Conservation (phyloP, 2,888 invertebrate genomes). For the Temnothorax unifasciatus region DNA sequence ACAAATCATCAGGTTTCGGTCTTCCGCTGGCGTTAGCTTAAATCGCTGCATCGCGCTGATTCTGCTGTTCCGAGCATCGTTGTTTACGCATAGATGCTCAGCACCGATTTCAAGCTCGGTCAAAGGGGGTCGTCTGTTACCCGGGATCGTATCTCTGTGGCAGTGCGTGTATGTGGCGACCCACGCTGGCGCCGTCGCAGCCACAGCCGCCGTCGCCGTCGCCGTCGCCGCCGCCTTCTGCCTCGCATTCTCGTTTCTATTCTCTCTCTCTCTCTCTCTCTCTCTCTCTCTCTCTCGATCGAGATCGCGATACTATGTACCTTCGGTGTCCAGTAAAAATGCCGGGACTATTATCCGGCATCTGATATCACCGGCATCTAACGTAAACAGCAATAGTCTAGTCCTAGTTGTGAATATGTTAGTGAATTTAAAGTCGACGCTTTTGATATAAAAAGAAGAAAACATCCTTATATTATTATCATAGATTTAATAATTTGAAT, state of each 20-base stretch:
- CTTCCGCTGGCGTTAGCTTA: conserved; percentile 1
- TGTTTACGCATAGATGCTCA: conserved; percentile 50
- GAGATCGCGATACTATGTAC: conserved; percentile 1
- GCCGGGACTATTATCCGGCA: conserved; percentile 1
- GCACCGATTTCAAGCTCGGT: conserved; percentile 75
- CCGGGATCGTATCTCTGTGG: conserved; percentile 59
- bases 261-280: conserved; percentile 53
- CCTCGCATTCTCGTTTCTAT: conserved; percentile 37
- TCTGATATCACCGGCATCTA: conserved; percentile 3
- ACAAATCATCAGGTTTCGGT: conserved; percentile 8
- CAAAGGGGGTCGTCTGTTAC: conserved; percentile 78
- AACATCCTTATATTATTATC: too few species aligned
- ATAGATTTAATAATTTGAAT: not conserved
- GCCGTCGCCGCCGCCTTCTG: conserved; percentile 10
- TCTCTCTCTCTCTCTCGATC: conserved; percentile 56
- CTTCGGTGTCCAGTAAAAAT: conserved; percentile 35
- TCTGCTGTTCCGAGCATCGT: conserved; percentile 23
- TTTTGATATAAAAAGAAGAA: not conserved
- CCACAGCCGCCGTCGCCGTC: conserved; percentile 29
- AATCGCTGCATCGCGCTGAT: conserved; percentile 28
- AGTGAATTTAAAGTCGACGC: not conserved
- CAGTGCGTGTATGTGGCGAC: conserved; percentile 74
- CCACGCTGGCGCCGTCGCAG: conserved; percentile 85
- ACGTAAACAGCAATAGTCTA: not conserved
- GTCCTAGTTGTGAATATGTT: not conserved